Conservation (phyloP, 2,797 vertebrate genomes). For the Taenioides sp. region DNA sequence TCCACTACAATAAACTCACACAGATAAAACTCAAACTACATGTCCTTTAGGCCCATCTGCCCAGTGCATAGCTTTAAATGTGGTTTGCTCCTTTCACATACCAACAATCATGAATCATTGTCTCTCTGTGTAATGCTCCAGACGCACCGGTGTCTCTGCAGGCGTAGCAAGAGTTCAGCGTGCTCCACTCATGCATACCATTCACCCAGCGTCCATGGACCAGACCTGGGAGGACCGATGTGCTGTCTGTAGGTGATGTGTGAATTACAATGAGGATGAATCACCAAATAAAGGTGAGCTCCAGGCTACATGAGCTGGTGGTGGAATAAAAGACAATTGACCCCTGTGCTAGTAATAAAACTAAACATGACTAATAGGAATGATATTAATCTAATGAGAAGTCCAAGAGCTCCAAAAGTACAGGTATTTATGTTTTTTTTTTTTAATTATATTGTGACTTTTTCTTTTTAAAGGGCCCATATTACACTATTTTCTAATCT, state of each 20-base stretch:
- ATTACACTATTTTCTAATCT: no score
- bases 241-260: constrained; percentile 21
- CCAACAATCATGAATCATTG: constrained; percentile 51
- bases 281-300: constrained; percentile 17
- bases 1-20: constrained; percentile 65
- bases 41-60: constrained; percentile 53
- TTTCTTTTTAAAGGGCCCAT: no score
- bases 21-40: constrained; percentile 65
- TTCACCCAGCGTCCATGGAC: constrained; percentile 7
- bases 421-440: not conserved
- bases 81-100: constrained; percentile 17
- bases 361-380: not conserved
- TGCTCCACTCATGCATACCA: constrained; percentile 51
- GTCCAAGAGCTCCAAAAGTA: not conserved
- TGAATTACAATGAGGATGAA: constrained; percentile 40
- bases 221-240: constrained; percentile 31
- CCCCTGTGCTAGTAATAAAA: not conserved
- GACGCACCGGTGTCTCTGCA: constrained; percentile 38
- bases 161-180: constrained; percentile 45
- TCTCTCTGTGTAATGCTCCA: constrained; percentile 32
- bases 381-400: not conserved
- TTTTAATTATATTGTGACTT: no score
- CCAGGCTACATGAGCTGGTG: not conserved
- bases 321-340: not conserved
- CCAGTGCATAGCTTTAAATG: constrained; percentile 13